Conservation (phyloP, 2,797 vertebrate species). For the Staurois parvus region DNA sequence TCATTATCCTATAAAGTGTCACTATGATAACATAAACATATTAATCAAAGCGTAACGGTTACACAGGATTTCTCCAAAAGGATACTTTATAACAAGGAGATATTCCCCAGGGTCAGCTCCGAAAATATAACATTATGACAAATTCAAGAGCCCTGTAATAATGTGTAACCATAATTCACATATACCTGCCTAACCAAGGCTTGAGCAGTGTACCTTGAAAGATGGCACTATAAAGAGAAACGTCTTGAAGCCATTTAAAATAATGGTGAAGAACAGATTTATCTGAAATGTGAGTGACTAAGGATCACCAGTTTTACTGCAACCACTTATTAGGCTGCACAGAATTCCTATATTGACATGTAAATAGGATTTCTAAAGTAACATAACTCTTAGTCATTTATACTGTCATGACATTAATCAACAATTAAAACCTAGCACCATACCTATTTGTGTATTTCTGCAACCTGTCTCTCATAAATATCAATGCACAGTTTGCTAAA, state of each 20-base stretch:
- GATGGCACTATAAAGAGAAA: slow-evolving; percentile 42
- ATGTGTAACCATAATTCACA: slow-evolving; percentile 32
- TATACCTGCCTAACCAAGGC: neutral
- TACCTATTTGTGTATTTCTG: no score
- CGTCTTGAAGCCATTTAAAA: slow-evolving; percentile 21
- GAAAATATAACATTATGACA: slow-evolving; percentile 33
- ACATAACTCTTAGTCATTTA: neutral
- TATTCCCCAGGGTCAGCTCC: slow-evolving; percentile 34
- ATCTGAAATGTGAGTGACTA: slow-evolving; percentile 14
- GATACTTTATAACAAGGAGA: slow-evolving; percentile 10
- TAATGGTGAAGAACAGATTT: slow-evolving; percentile 5
- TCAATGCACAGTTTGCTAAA: no score
- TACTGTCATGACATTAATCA: neutral
- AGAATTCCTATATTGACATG: neutral
- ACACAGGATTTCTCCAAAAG: neutral
- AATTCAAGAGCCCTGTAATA: slow-evolving; percentile 57
- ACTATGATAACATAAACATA: slow-evolving; percentile 3
- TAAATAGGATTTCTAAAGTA: neutral
- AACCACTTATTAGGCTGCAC: neutral
- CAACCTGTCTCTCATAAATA: no score
- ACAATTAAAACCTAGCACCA: no score
- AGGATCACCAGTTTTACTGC: slow-evolving; percentile 15
- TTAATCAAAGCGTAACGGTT: neutral
- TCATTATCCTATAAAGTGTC: neutral
- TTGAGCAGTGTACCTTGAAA: slow-evolving; percentile 1